phyloP scores from a whole-genome alignment of 2,797 vertebrate genomes.

The Valencia hispanica region DNA sequence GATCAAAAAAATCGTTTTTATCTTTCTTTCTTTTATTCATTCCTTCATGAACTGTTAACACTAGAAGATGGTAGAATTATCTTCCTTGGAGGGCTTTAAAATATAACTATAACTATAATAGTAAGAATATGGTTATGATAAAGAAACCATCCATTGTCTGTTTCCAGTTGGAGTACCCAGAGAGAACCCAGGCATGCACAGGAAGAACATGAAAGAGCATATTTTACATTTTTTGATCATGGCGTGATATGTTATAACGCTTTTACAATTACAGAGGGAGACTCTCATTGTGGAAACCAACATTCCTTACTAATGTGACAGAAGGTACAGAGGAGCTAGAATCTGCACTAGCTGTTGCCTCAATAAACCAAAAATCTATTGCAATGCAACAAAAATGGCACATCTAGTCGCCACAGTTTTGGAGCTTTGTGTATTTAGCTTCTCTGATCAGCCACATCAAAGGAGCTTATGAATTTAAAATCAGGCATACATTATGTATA shows the following conservation, averaged over 20 bases:
- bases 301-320: neutral
- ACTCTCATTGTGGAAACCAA: neutral
- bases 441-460: slow-evolving; percentile 35
- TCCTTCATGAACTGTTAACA: no score
- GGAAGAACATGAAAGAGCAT: neutral
- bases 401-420: slow-evolving; percentile 25
- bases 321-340: neutral
- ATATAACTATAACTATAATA: no score
- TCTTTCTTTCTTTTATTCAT: no score
- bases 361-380: slow-evolving; percentile 12
- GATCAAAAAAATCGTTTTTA: no score
- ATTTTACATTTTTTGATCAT: neutral
- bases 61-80: no score
- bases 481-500: slow-evolving; percentile 28
- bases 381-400: slow-evolving; percentile 23
- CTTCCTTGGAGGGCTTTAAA: no score
- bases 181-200: no score
- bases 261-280: neutral
- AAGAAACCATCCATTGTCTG: no score
- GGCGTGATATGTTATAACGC: neutral
- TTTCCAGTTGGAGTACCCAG: no score
- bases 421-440: slow-evolving; percentile 35
- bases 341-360: neutral
- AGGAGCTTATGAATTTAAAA: slow-evolving; percentile 50
- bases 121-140: no score